A percentile compares a stretch with the other conserved stretches of the same genome.
Conservation (phyloP, 1,140 invertebrate genomes). For the Aphelenchoides fujianensis region DNA sequence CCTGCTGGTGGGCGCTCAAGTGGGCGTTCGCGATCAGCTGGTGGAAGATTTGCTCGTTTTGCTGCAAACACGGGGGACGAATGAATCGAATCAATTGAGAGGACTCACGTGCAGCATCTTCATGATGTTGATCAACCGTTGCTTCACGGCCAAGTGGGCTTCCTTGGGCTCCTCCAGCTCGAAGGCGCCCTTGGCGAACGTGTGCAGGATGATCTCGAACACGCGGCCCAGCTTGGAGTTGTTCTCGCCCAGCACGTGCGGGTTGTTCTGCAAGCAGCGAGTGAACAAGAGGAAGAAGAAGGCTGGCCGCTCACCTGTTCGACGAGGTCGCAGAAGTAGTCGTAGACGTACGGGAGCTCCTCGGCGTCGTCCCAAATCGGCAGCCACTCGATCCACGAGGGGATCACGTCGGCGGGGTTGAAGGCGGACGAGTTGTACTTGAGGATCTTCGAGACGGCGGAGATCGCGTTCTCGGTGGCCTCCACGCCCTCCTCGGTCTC, state of each 20-base stretch:
- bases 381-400: slow-evolving; percentile 86
- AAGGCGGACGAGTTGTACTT: slow-evolving; percentile 82
- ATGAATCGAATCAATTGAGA: not conserved
- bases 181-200: slow-evolving; percentile 77
- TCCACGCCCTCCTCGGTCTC: slow-evolving; percentile 67
- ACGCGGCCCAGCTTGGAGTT: slow-evolving; percentile 83
- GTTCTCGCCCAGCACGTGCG: slow-evolving; percentile 76
- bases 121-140: slow-evolving; percentile 32
- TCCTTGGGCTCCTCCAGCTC: slow-evolving; percentile 61
- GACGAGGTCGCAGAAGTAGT: slow-evolving; percentile 88
- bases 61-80: slow-evolving; percentile 17
- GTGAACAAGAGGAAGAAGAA: slow-evolving; percentile 20
- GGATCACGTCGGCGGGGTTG: slow-evolving; percentile 80
- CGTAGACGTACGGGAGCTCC: slow-evolving; percentile 86
- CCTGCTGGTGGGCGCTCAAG: slow-evolving; percentile 35
- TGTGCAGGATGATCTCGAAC: slow-evolving; percentile 82
- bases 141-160: slow-evolving; percentile 27
- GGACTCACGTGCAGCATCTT: slow-evolving; percentile 38
- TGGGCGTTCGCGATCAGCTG: slow-evolving; percentile 20
- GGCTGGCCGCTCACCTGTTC: slow-evolving; percentile 67
- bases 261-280: slow-evolving; percentile 72
- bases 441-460: slow-evolving; percentile 93
- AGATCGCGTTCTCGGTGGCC: slow-evolving; percentile 92
- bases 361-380: slow-evolving; percentile 91
- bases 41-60: slow-evolving; percentile 43